phyloP scores from a whole-genome alignment of 2,797 vertebrate genomes.

The Hoplostethus mediterraneus region DNA sequence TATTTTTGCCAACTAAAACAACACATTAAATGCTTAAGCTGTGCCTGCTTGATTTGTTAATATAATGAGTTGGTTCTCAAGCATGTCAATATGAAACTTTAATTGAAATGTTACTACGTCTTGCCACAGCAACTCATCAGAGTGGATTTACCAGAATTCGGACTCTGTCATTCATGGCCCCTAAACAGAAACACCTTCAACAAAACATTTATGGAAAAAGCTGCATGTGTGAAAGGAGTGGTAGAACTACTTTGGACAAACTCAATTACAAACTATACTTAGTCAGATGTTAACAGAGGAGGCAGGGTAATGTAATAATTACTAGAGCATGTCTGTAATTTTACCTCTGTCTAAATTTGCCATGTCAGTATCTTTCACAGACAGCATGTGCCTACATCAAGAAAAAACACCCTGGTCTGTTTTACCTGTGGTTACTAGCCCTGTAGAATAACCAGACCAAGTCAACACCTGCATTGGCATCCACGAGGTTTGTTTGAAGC shows the following conservation, averaged over 20 bases:
- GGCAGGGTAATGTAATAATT: slow-evolving; percentile 6
- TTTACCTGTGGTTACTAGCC: background rate
- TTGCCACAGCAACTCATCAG: no score
- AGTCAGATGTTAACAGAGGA: background rate
- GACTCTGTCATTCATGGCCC: background rate
- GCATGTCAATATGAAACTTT: background rate
- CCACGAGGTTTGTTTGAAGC: background rate
- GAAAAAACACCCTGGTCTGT: background rate
- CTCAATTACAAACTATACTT: no score
- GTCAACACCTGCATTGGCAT: background rate
- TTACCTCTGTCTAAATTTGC: background rate
- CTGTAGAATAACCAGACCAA: background rate
- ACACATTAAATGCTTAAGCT: no score
- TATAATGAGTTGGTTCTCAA: background rate
- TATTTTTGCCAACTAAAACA: background rate
- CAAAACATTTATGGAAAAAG: background rate
- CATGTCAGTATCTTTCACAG: background rate
- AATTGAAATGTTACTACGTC: background rate
- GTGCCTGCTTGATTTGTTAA: no score
- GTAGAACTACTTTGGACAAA: no score
- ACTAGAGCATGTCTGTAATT: background rate
- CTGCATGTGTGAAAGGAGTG: background rate
- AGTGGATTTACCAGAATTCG: background rate
- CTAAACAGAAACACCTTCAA: background rate
- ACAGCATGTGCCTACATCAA: background rate